Conservation (phyloP, 2,888 invertebrate species). For the Acleris sparsana region DNA sequence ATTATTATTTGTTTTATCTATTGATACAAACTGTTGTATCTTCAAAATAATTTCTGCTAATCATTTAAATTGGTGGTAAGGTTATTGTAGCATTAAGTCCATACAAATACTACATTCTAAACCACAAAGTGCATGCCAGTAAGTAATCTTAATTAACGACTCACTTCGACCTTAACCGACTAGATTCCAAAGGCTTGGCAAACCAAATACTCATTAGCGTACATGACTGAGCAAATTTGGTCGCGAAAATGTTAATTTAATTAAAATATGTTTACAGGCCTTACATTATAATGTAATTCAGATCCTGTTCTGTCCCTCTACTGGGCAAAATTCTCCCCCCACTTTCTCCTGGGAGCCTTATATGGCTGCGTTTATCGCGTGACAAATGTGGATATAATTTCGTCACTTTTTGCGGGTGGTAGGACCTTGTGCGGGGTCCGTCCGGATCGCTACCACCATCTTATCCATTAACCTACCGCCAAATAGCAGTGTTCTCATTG, state of each 20-base stretch:
- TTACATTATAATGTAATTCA: background rate
- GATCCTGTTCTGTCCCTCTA: background rate
- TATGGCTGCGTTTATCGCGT: too few relatives aligned
- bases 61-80: background rate
- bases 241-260: slow-evolving; percentile 14
- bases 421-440: too few relatives aligned
- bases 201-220: slow-evolving; percentile 24
- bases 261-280: slow-evolving; percentile 11
- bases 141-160: slow-evolving; percentile 4
- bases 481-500: too few relatives aligned
- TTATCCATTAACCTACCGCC: too few relatives aligned
- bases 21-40: too few relatives aligned
- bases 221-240: slow-evolving; percentile 23
- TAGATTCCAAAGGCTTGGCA: slow-evolving; percentile 10
- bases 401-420: too few relatives aligned
- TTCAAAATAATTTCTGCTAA: background rate
- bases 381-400: too few relatives aligned
- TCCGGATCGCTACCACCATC: too few relatives aligned
- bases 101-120: slow-evolving; percentile 1
- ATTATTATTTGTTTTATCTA: too few relatives aligned
- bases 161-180: slow-evolving; percentile 27
- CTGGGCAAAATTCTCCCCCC: too few relatives aligned
- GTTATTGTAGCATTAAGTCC: background rate
- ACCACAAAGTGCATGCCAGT: slow-evolving; percentile 1
- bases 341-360: too few relatives aligned